Base-by-base conservation (phyloP, 2,797 vertebrate species). In the Setipinna tenuifilis region DNA sequence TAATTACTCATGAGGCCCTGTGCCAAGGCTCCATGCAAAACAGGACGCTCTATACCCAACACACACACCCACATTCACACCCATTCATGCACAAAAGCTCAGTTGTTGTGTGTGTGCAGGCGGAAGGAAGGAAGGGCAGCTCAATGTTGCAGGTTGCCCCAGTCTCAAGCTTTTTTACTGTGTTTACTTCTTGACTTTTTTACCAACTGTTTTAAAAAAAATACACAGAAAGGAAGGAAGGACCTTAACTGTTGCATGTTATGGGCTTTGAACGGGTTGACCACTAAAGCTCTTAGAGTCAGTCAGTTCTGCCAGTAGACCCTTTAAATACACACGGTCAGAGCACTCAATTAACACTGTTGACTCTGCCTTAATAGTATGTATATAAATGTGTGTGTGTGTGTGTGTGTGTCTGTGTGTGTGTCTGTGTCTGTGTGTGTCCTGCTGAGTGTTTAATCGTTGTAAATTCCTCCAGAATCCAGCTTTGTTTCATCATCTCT, bases 401-500 rank as follows among this genome's bases (percentile, higher is more conserved):
- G 62, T 28, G 23, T 28, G 62, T 65, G 61, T 65, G 61, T 65
- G 25, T 71, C n/a, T 35, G 65, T 71, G 14, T 28, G 11, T 28
- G 28, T 11, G 3, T 54, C 1, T 54, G 50, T 3, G 2, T 54
- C 9, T 54, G 50, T 54, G 50, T 54, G 50, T 54, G 50, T 35
- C 71, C 71, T 21, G 71, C 31, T 78, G 71, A 44, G 71, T 78
- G 31, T 93, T 88, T 89, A 93, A 93, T 90, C 92, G 90, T 92
- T 93, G 93, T 92, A 87, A 92, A 44, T 23, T 93, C 93, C 92
- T 86, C 86, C 82, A 85, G 90, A 94, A 94, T 93, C 92, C 91
- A 88, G 90, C 94, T 94, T 93, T 89, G 93, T 94, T 94, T 93
- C 87, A 94, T 94, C 94, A 94, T 92, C 91, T 88, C 93, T 90